A percentile compares a stretch with the other conserved stretches of the same genome.
These are phyloP conservation scores for Nothobranchius kuhntae DNA, from an alignment of 2,113 vertebrate genomes.

Conservation along the genomic window DNA sequence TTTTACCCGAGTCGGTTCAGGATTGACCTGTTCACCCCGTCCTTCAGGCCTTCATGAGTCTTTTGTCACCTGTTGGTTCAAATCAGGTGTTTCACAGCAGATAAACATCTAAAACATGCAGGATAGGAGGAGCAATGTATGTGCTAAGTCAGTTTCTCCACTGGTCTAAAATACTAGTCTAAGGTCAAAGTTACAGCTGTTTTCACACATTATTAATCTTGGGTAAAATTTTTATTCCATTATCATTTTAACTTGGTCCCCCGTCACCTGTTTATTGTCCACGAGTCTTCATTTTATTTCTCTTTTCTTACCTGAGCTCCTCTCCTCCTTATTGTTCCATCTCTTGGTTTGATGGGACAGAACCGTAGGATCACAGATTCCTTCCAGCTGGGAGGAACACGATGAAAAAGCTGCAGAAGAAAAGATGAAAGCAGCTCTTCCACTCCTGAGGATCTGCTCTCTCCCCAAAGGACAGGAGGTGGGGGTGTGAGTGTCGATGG, in stretches of 20 bases:
- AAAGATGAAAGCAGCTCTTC: constrained; percentile 20
- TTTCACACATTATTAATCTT: constrained; percentile 1
- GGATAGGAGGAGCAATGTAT: no score
- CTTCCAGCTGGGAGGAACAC: constrained; percentile 50
- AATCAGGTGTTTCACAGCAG: no score
- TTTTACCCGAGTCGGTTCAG: no score
- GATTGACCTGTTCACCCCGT: no score
- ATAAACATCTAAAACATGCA: no score
- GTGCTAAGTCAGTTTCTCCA: no score
- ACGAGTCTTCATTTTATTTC: constrained; percentile 9
- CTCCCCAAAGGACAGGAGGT: constrained; percentile 2
- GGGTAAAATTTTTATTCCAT: not conserved
- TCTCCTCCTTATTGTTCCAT: constrained; percentile 42
- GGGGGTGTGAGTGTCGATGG: constrained; percentile 35
- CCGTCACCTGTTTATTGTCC: not conserved
- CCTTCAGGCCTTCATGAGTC: no score
- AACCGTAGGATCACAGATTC: constrained; percentile 36
- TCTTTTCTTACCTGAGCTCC: constrained; percentile 15
- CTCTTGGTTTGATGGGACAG: constrained; percentile 55
- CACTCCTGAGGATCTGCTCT: constrained; percentile 17
- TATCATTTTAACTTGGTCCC: not conserved
- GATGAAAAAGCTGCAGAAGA: constrained; percentile 11
- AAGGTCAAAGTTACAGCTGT: not conserved
- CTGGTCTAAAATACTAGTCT: not conserved
- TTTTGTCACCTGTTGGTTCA: no score